Evolutionary conservation across 2,888 invertebrate genomes (phyloP), one percentile per base, ranked within the genome.

Genomic region (Drosophila pegasa): DNA sequence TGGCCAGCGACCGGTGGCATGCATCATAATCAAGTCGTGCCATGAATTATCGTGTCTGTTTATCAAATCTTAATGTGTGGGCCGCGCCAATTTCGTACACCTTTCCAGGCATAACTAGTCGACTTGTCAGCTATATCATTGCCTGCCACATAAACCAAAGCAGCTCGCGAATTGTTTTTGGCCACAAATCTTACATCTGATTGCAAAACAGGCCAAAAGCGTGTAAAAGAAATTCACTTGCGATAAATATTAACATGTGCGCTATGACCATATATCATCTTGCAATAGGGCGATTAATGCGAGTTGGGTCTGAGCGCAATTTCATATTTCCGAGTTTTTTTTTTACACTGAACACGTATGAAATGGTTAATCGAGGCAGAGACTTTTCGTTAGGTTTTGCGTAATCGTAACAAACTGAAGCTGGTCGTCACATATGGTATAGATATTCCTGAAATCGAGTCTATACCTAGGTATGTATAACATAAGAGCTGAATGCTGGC

Each of bases 21-120:
- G 73, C 75, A 73, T 73, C 73, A 73, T 73, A 73, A 75, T 75
- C 73, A 73, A 73, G 59, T 73, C 73, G 59, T 64, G 52, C n/a
- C 16, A 37, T 57, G 33, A 64, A 70, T 75, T 73, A 73, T 75
- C 75, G 57, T 35, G 52, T 54, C 62, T 62, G 57, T 45, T 71
- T 71, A 73, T 73, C 74, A 55, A 60, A 72, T 33, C 37, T 52
- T 27, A 72, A 66, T 52, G 74, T 72, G 71, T 72, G 31, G 74
- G 74, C 54, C 31, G 56, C 41, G 8, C 22, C 18, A 33, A 47
- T 40, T 65, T 66, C 50, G 16, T 54, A 38, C 52, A 58, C 54
- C 59, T 73, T 37, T 37, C 43, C 5, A 37, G 27, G 48, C 54
- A 37, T 48, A 60, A 66, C 62, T 59, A 47, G 40, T 41, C 48